Evolutionary conservation across 2,797 vertebrate species (phyloP).

Genomic region (Monodelphis domestica): DNA sequence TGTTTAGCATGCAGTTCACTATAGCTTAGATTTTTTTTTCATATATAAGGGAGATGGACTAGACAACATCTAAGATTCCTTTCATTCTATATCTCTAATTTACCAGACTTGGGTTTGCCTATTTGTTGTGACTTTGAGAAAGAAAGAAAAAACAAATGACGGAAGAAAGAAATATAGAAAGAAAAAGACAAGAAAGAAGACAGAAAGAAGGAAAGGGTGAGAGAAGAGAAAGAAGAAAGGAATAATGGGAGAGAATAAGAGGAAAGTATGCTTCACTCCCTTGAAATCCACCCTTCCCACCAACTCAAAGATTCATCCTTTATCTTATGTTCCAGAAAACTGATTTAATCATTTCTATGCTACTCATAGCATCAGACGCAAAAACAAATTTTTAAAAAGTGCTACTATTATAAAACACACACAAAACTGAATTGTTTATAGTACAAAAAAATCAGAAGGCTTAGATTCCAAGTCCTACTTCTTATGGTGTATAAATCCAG

Average conservation of each 20-base stretch:
- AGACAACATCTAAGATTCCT: neutral
- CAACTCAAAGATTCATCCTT: conserved; percentile 12
- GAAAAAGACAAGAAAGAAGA: neutral
- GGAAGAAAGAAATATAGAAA: neutral
- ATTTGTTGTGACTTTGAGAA: neutral
- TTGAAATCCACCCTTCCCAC: conserved; percentile 5
- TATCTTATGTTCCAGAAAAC: neutral
- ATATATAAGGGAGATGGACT: neutral
- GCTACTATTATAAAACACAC: neutral
- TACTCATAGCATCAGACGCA: neutral
- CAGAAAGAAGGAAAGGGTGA: neutral
- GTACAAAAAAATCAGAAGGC: neutral
- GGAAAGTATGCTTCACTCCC: neutral
- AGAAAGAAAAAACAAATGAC: neutral
- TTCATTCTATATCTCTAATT: neutral
- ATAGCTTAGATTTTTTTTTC: neutral
- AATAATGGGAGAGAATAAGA: conserved; percentile 6
- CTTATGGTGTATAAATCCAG: neutral
- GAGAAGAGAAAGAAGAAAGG: neutral
- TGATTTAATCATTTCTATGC: neutral
- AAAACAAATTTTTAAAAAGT: neutral
- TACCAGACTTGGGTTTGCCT: neutral
- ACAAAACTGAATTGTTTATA: neutral
- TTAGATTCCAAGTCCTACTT: neutral
- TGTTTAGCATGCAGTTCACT: neutral